These are phyloP conservation scores for Stenoptilia bipunctidactyla DNA, from an alignment of 2,888 invertebrate genomes.

Conservation along the genomic window DNA sequence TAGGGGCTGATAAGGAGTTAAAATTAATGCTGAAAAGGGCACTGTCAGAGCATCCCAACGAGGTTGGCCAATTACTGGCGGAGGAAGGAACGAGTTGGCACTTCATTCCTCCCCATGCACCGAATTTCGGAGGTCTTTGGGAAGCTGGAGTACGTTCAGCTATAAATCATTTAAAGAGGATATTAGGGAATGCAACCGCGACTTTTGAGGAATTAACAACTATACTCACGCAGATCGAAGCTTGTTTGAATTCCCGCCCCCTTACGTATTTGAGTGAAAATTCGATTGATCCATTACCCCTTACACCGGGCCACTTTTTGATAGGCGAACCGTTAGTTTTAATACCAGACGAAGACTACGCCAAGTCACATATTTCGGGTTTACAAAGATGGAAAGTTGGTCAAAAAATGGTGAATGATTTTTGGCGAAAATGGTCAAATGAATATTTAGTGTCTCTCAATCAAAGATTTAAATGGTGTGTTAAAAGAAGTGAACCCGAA, in stretches of 20 bases:
- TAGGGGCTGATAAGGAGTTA: slow-evolving; percentile 2
- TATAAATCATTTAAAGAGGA: too few species aligned
- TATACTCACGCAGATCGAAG: too few species aligned
- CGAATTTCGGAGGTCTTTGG: too few species aligned
- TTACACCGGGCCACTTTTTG: slow-evolving; percentile 17
- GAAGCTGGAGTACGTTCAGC: too few species aligned
- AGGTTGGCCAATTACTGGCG: background rate
- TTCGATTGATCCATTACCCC: slow-evolving; percentile 14
- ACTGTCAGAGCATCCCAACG: background rate
- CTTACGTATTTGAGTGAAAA: slow-evolving; percentile 10
- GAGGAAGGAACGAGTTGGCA: slow-evolving; percentile 4
- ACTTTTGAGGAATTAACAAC: too few species aligned
- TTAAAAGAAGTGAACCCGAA: too few species aligned
- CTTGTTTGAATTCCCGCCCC: too few species aligned
- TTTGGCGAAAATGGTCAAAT: slow-evolving; percentile 18
- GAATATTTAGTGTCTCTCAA: slow-evolving; percentile 15
- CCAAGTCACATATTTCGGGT: slow-evolving; percentile 1
- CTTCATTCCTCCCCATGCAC: too few species aligned
- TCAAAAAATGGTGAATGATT: slow-evolving; percentile 17
- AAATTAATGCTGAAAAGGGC: background rate
- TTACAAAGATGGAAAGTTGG: slow-evolving; percentile 16
- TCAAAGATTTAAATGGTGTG: too few species aligned
- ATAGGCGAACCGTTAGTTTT: slow-evolving; percentile 16
- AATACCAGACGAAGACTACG: slow-evolving; percentile 7
- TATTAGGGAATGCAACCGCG: too few species aligned